Base-by-base conservation (phyloP, 2,888 invertebrate genomes). In the Tipula confusa region DNA sequence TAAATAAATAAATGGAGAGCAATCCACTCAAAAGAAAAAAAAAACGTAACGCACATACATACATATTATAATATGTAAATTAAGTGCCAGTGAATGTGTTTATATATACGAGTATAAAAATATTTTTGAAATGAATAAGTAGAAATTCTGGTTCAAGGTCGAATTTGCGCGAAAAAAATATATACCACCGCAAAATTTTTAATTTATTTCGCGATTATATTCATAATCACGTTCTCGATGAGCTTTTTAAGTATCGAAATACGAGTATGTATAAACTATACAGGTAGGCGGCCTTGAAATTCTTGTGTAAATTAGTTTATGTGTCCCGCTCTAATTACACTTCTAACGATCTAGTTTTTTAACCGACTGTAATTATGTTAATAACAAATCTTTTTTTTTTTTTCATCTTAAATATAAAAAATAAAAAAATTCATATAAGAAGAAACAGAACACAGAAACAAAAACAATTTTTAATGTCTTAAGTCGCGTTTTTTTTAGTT, bases 271-370 rank as follows among this genome's bases (percentile, higher is more conserved):
- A 24, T 13, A 64, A 24, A 24, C 64, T n/a, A n/a, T n/a, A 24
- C 43, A 43, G 24, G 64, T 64, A 64, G 64, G 13, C n/a, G 64
- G 64, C 64, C 64, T 64, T 64, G 64, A 64, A 11, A 64, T 64
- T 64, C 64, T 64, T 64, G 64, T 64, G 64, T 24, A 64, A 64
- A 64, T 64, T 64, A 64, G 64, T 64, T 64, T 64, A 64, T 64
- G 24, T 64, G 24, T 64, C 64, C 64, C 64, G 64, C 64, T 64
- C 64, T 64, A 64, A 64, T 64, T 64, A 24, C 64, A 64, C 11
- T n/a, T n/a, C 18, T 24, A 64, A 64, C 18, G 64, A 7, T 64
- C 64, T 64, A 64, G 9, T 64, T 64, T 24, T 64, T 64, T 64
- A 64, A 64, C 64, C 64, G 64, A 64, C 64, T 64, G 64, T 64